Conservation (phyloP, 2,113 vertebrate genomes). For the Sylvietta virens region DNA sequence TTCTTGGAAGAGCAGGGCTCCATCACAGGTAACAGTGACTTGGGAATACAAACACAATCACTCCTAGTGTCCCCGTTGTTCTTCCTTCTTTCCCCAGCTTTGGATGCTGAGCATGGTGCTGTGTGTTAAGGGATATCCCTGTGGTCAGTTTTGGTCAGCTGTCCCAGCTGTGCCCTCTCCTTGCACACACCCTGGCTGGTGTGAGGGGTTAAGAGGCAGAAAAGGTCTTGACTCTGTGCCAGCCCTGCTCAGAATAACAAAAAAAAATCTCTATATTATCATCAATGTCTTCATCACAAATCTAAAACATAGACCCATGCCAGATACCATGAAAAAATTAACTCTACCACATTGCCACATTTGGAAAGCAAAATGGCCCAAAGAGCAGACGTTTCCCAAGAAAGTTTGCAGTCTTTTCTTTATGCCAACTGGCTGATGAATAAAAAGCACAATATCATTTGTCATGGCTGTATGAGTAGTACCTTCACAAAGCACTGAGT, state of each 20-base stretch:
- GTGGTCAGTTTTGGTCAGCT: neutral
- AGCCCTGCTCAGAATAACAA: too few species aligned
- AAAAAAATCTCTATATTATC: neutral
- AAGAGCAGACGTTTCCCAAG: fast-evolving
- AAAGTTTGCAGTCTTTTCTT: neutral
- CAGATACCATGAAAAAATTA: neutral
- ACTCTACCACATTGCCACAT: neutral
- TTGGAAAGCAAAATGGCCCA: neutral
- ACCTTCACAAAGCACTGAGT: neutral
- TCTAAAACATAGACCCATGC: neutral
- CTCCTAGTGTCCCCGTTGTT: neutral
- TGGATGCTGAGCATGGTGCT: neutral
- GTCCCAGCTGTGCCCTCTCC: neutral
- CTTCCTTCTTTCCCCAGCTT: neutral
- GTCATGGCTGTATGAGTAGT: neutral
- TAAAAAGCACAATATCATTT: neutral
- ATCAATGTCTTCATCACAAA: neutral
- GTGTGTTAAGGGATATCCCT: too few species aligned
- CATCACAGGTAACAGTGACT: neutral
- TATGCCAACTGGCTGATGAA: neutral
- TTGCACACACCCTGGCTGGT: neutral
- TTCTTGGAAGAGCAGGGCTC: fast-evolving
- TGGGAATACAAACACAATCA: neutral
- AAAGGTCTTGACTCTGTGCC: neutral
- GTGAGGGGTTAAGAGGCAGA: fast-evolving